A percentile compares a stretch with the other conserved stretches of the same genome.
Conservation (phyloP, 2,888 invertebrate genomes). For the Neoitamus cyanurus region DNA sequence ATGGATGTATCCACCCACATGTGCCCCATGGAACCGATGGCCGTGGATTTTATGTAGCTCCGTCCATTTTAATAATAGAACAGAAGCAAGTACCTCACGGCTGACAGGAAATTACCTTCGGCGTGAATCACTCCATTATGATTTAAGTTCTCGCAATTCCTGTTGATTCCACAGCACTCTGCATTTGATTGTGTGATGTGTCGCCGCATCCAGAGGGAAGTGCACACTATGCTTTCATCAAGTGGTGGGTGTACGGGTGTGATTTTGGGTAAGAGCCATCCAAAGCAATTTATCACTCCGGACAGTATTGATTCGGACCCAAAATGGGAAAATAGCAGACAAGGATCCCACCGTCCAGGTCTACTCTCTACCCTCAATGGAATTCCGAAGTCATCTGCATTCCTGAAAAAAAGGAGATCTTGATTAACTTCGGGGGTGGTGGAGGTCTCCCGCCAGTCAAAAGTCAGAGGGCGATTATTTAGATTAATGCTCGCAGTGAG, state of each 20-base stretch:
- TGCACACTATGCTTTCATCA: background rate
- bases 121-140: background rate
- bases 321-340: background rate
- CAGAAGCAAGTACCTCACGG: background rate
- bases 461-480: background rate
- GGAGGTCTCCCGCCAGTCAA: background rate
- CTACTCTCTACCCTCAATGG: background rate
- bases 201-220: background rate
- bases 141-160: background rate
- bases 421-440: background rate
- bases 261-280: background rate
- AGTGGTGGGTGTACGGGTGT: background rate
- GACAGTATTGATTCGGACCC: background rate
- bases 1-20: no score
- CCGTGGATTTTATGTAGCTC: background rate
- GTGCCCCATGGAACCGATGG: background rate
- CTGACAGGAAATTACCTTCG: background rate
- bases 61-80: background rate
- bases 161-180: background rate
- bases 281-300: background rate
- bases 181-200: background rate
- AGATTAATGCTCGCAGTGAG: background rate
- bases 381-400: background rate
- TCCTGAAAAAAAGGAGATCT: background rate
- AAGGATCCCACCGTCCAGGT: background rate